Evolutionary conservation across 2,888 invertebrate genomes (phyloP).

Genomic region (Fissipunctia ypsillon): DNA sequence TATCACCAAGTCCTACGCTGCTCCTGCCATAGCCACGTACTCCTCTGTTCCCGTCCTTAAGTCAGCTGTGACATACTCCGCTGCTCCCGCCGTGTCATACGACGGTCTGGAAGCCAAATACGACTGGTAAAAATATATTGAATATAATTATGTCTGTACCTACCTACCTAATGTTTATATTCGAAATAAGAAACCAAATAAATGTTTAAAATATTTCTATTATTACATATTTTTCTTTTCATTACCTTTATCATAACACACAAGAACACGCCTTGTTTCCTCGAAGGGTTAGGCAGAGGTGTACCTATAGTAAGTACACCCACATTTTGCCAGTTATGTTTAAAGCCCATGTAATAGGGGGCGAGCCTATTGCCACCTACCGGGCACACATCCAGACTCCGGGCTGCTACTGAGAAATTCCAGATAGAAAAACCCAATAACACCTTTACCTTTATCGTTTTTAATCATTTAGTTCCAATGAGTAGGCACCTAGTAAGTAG

Average conservation of each 20-base stretch:
- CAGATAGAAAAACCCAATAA: too few relatives aligned
- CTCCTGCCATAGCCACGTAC: slow-evolving; percentile 67
- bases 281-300: too few relatives aligned
- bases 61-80: slow-evolving; percentile 76
- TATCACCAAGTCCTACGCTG: slow-evolving; percentile 85
- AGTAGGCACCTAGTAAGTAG: too few relatives aligned
- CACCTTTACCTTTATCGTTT: background rate
- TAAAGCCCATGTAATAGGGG: too few relatives aligned
- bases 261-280: too few relatives aligned
- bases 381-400: too few relatives aligned
- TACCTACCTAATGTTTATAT: background rate
- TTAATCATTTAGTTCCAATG: background rate
- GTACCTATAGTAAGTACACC: too few relatives aligned
- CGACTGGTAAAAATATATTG: slow-evolving; percentile 79
- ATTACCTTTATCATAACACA: too few relatives aligned
- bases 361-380: too few relatives aligned
- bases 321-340: too few relatives aligned
- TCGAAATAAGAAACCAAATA: background rate
- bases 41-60: slow-evolving; percentile 74
- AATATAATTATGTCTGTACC: slow-evolving; percentile 4
- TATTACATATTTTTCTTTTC: background rate
- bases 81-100: slow-evolving; percentile 75
- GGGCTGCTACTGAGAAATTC: too few relatives aligned
- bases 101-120: slow-evolving; percentile 73
- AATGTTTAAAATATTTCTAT: background rate